Evolutionary conservation across 2,888 invertebrate genomes (phyloP).

Genomic region (Disparrhopalites patrizii): DNA sequence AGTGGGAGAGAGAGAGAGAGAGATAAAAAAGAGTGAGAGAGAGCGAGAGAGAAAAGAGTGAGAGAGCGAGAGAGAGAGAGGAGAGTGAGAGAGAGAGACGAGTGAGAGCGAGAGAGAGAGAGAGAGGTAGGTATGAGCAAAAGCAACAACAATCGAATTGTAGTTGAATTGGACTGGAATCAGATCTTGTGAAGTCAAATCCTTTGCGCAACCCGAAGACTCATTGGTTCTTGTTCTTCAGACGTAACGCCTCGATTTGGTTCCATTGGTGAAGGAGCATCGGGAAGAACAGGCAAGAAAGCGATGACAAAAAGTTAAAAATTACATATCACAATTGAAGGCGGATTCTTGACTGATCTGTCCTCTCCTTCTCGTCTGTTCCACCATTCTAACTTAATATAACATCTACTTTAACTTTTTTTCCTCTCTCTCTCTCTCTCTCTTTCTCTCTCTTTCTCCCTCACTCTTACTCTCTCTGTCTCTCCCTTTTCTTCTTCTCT

Average conservation of each 20-base stretch:
- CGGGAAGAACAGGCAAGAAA: conserved; percentile 45
- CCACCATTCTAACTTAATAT: conserved; percentile 21
- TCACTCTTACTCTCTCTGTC: neutral
- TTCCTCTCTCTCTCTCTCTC: conserved; percentile 22
- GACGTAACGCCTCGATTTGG: conserved; percentile 48
- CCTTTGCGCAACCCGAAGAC: conserved; percentile 49
- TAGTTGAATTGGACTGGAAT: conserved; percentile 41
- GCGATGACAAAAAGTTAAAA: conserved; percentile 49
- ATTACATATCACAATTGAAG: conserved; percentile 49
- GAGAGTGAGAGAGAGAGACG: neutral
- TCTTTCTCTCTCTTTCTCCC: neutral
- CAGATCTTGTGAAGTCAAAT: conserved; percentile 43
- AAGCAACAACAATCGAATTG: conserved; percentile 41
- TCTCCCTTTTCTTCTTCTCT: no score
- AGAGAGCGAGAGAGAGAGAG: neutral
- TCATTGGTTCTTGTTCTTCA: conserved; percentile 49
- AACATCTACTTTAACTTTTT: conserved; percentile 36
- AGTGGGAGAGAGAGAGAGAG: neutral
- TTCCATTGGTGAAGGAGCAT: conserved; percentile 48
- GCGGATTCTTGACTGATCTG: conserved; percentile 49
- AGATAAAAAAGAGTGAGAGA: conserved; percentile 29
- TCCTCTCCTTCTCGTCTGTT: conserved; percentile 39
- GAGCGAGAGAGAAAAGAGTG: neutral
- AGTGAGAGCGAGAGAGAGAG: neutral
- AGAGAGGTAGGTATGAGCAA: conserved; percentile 19